phyloP scores from a whole-genome alignment of 2,888 invertebrate genomes.

The Diplolepis rosae region DNA sequence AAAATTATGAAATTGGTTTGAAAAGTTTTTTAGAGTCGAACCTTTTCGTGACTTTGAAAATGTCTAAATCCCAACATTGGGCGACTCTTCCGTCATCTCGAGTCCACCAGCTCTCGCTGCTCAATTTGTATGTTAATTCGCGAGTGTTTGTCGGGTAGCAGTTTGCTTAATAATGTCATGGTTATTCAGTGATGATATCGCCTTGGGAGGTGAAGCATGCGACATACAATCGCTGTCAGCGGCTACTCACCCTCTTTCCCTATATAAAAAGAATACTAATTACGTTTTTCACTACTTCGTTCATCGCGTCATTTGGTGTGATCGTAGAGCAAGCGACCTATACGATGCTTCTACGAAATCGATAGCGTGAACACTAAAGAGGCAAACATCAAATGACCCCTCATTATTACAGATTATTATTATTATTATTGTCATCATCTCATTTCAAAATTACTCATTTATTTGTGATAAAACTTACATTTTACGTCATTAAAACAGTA shows the following conservation, averaged over 20 bases:
- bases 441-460: neutral
- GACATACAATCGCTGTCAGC: constrained; percentile 57
- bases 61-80: constrained; percentile 22
- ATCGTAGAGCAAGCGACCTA: neutral
- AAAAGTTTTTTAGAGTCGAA: neutral
- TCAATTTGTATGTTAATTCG: constrained; percentile 74
- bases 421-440: neutral
- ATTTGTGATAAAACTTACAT: neutral
- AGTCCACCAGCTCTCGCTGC: constrained; percentile 61
- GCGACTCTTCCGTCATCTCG: constrained; percentile 50
- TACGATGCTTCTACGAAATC: neutral
- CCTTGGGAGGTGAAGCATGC: constrained; percentile 61
- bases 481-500: neutral
- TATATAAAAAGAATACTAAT: constrained; percentile 31
- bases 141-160: constrained; percentile 70
- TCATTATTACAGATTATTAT: constrained; percentile 4
- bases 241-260: constrained; percentile 43
- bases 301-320: constrained; percentile 1
- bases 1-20: neutral
- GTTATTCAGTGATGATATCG: constrained; percentile 73
- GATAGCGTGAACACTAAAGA: constrained; percentile 14
- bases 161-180: constrained; percentile 73
- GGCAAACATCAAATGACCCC: constrained; percentile 8
- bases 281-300: constrained; percentile 21
- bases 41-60: neutral